Conservation (phyloP, 2,113 vertebrate genomes). For the Eurypyga helias region DNA sequence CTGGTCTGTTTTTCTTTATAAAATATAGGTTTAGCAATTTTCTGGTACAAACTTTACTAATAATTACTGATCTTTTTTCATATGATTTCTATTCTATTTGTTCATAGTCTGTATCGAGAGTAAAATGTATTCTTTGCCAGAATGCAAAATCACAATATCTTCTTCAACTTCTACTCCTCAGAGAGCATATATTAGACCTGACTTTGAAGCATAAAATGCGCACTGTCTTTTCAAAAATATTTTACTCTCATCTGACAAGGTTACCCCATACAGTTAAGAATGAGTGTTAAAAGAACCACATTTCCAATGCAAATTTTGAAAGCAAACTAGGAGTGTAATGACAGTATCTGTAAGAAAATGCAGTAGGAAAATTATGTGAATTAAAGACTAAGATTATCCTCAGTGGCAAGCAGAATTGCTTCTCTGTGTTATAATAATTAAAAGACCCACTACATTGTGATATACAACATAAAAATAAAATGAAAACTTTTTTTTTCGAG, state of each 20-base stretch:
- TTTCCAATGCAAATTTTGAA: conserved; percentile 3
- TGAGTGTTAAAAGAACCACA: not conserved
- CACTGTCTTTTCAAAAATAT: not conserved
- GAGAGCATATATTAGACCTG: not conserved
- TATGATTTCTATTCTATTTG: not conserved
- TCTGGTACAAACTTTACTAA: not conserved
- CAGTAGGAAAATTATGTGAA: not conserved
- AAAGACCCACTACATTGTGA: fast-evolving
- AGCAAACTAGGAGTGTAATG: not conserved
- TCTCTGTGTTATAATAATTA: not conserved
- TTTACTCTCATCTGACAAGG: not conserved
- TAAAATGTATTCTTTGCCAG: not conserved
- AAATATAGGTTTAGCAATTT: not conserved
- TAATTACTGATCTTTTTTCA: not conserved
- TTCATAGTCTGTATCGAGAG: not conserved
- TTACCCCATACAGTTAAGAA: not conserved
- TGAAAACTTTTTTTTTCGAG: not conserved
- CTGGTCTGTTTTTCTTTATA: not conserved
- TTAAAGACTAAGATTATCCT: not conserved
- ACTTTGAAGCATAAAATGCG: not conserved
- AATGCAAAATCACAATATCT: not conserved
- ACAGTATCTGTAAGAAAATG: not conserved
- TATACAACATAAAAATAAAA: not conserved
- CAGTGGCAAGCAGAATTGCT: not conserved
- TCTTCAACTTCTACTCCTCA: not conserved